A percentile compares a stretch with the other conserved stretches of the same genome.
Conservation (phyloP, 2,113 vertebrate genomes). For the Turdus rufiventris region DNA sequence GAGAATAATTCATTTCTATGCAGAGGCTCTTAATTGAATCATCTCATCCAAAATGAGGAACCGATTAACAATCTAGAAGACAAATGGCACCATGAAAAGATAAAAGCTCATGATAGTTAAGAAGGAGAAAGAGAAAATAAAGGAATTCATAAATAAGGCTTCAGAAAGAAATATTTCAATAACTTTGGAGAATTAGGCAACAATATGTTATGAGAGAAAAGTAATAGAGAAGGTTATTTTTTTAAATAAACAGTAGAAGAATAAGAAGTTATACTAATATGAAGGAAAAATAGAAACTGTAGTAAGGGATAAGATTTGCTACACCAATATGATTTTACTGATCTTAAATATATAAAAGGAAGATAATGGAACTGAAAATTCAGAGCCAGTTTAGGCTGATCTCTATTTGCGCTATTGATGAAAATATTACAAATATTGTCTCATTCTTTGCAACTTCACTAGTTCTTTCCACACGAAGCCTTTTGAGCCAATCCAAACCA, state of each 20-base stretch:
- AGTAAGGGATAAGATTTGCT: neutral
- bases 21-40: slow-evolving; percentile 4
- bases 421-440: neutral
- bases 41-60: neutral
- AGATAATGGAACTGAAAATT: neutral
- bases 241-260: neutral
- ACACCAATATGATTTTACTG: neutral
- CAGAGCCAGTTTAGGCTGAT: neutral
- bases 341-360: neutral
- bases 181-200: neutral
- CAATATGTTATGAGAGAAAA: neutral
- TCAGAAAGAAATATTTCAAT: neutral
- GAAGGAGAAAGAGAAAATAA: neutral
- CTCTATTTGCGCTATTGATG: neutral
- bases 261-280: neutral
- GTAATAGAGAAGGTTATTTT: neutral
- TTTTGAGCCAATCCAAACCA: neutral
- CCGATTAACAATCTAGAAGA: neutral
- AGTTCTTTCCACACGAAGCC: neutral
- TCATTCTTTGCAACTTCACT: neutral
- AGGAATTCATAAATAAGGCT: neutral
- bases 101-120: neutral
- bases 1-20: neutral
- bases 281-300: neutral
- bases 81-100: neutral